These are phyloP conservation scores for Vidua macroura DNA, from an alignment of 2,113 vertebrate genomes.

Conservation along the genomic window DNA sequence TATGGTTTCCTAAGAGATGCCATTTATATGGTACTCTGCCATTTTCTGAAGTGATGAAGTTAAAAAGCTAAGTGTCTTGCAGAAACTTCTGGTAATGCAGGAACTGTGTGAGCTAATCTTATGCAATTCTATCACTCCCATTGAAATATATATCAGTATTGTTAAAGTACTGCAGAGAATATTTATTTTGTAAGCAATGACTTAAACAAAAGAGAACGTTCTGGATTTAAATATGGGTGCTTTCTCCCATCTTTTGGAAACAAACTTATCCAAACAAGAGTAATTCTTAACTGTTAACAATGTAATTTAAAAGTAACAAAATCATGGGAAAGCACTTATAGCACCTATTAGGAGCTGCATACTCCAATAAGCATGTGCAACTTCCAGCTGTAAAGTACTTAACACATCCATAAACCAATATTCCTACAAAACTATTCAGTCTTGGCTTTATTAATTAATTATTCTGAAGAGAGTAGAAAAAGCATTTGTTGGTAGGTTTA, in stretches of 20 bases:
- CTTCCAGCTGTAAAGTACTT: not conserved
- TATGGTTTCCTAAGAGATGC: conserved; percentile 28
- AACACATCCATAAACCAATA: not conserved
- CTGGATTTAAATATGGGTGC: not conserved
- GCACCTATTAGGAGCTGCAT: not conserved
- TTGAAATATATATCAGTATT: not conserved
- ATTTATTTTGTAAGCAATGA: not conserved
- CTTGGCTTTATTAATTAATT: not conserved
- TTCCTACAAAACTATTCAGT: not conserved
- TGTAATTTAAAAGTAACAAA: not conserved
- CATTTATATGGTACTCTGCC: not conserved
- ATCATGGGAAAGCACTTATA: not conserved
- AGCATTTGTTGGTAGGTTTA: not conserved
- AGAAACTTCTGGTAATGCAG: not conserved
- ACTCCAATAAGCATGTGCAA: not conserved
- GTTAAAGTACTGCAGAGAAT: not conserved
- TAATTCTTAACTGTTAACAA: not conserved
- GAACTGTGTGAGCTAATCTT: not conserved
- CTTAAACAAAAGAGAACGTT: not conserved
- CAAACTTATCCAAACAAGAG: not conserved
- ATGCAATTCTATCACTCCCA: not conserved
- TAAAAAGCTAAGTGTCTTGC: conserved; percentile 9
- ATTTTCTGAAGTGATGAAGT: conserved; percentile 26
- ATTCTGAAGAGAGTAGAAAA: not conserved
- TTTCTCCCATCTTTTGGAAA: not conserved